phyloP scores from a whole-genome alignment of 2,797 vertebrate genomes.

The Galago senegalensis region DNA sequence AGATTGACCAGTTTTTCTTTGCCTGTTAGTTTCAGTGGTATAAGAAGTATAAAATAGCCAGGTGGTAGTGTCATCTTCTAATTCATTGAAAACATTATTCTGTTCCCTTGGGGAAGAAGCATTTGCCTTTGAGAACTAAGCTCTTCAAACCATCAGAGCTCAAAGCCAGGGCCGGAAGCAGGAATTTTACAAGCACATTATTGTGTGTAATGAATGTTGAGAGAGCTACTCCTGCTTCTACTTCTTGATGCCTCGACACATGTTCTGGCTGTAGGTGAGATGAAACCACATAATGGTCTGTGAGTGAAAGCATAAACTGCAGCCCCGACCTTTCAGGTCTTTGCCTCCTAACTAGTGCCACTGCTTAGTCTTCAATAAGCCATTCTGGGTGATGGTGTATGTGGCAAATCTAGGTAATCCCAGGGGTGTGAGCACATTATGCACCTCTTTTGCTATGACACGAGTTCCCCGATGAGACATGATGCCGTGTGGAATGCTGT shows the following conservation, averaged over 20 bases:
- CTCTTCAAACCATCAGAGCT: not conserved
- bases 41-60: not conserved
- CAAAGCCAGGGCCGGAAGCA: not conserved
- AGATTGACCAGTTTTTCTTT: not conserved
- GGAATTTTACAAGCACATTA: not conserved
- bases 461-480: not conserved
- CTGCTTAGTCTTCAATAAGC: not conserved
- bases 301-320: not conserved
- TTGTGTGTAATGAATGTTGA: not conserved
- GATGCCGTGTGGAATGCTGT: not conserved
- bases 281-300: not conserved
- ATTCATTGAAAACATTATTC: not conserved
- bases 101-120: not conserved
- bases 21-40: not conserved
- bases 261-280: not conserved
- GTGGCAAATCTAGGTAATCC: not conserved
- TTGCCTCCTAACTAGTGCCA: not conserved
- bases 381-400: not conserved
- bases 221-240: not conserved
- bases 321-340: not conserved
- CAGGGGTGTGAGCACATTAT: not conserved
- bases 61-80: not conserved
- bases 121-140: not conserved
- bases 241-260: not conserved
- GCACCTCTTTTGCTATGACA: not conserved